Base-by-base conservation (phyloP, 2,113 vertebrate species). In the Microcebus tavaratra region DNA sequence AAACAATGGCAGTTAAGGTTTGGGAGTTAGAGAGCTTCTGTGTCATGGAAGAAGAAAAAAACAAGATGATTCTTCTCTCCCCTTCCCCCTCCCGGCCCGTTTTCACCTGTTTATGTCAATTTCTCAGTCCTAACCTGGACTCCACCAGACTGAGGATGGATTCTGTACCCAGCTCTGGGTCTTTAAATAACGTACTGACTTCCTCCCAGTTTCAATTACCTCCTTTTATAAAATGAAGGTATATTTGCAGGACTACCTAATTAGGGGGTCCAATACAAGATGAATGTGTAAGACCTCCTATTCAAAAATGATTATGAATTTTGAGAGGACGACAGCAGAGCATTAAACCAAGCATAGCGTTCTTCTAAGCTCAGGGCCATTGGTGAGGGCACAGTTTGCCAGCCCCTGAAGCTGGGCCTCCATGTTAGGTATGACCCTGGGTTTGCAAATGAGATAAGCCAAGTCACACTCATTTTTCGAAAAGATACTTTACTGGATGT, bases 1-100 rank as follows among this genome's bases (percentile, higher is more conserved):
- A 96, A 96, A 87, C 96, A 88, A 78, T 81, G 42, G 94, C 88
- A 84, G 94, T 97, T 98, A 97, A 97, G 91, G 82, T 96, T 78
- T 85, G 93, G 39, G 18, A 0, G 3, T 0, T 86, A 67, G 31
- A n/a, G 68, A 91, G 29, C 20, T 6, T 48, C 42, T 63, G 9
- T 6, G 39, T 82, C 17, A 17, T 4, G 31, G 67, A 72, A 93
- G 83, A 59, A 85, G 81, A 39, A 68, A 87, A 63, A 95, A 91
- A 87, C 45, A 34, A 81, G 50, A 81, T 29, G 3, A 45, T 20
- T 31, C 34, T 7, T 36, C 10, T 45, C 20, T 29, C 9, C 27
- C 20, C 42, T 1, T n/a, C 31, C 21, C 55, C 18, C 11, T 15
- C 21, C 20, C 6, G 1, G 36, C 5, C 75, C 14, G 10, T 39